Base-by-base conservation (phyloP, 2,888 invertebrate species). In the Shargacucullia verbasci region DNA sequence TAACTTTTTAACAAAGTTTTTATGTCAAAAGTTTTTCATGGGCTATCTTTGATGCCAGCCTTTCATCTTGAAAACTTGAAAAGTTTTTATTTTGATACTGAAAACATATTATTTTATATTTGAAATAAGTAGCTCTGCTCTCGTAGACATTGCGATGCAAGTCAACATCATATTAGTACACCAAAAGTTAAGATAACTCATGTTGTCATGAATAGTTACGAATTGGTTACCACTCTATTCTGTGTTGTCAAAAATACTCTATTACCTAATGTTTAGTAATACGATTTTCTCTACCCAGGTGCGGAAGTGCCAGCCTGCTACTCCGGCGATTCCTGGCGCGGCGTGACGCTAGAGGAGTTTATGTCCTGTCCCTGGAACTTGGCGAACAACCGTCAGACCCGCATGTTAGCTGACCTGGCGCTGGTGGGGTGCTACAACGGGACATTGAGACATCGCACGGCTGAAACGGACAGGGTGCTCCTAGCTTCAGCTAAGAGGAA, bases 321-420 rank as follows among this genome's bases (percentile, higher is more conserved):
- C 83, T 89, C 92, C 45, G 97, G 97, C 15, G 96, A 97, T 67
- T 96, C 97, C 60, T 98, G 98, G 98, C 95, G 97, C 56, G 98
- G 97, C 60, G 99, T 99, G 4, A 96, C 97, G 10, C 93, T 99
- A 40, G 97, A 97, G 61, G 97, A 99, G 89, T 99, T 99, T 92
- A 96, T 98, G 80, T 94, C 95, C 29, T 99, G 99, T 86, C 96
- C 97, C 5, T 97, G 97, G 88, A 99, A 99, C 95, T 95, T 99
- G 84, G 99, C 99, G 14, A 97, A 96, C 82, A 99, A 99, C 92
- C 95, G 99, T 62, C 99, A 99, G 94, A 99, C 99, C 2, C 95
- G 99, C 74, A 99, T 99, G 99, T 89, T 99, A 81, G 98, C 99
- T 12, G 99, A 99, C 94, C 95, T 99, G 70, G 97, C 98, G 57